Evolutionary conservation across 2,888 invertebrate species (phyloP).

Genomic region (Troides oblongomaculatus): DNA sequence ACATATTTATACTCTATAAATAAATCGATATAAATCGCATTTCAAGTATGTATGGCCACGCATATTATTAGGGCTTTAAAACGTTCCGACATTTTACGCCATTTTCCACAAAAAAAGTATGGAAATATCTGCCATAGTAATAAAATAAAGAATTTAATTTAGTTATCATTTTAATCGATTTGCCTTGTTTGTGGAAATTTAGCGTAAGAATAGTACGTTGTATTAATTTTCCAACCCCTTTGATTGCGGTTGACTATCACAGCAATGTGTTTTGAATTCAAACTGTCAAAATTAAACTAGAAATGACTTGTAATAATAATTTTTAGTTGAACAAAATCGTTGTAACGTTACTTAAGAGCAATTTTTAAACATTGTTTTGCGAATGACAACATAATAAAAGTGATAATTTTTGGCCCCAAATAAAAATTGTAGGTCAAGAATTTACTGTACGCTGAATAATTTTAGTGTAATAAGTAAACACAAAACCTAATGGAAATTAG

Average conservation of each 20-base stretch:
- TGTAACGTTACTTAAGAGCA: neutral
- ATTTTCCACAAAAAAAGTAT: slow-evolving; percentile 11
- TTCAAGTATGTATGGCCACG: slow-evolving; percentile 23
- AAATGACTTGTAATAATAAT: neutral
- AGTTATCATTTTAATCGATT: neutral
- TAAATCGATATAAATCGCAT: slow-evolving; percentile 24
- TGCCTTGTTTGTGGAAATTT: slow-evolving; percentile 6
- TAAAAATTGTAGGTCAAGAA: neutral
- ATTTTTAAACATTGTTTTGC: neutral
- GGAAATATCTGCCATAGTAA: neutral
- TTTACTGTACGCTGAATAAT: slow-evolving; percentile 12
- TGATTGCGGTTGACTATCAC: slow-evolving; percentile 18
- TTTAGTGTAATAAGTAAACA: neutral
- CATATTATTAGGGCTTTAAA: slow-evolving; percentile 5
- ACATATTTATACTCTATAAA: slow-evolving; percentile 27
- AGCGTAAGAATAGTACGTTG: slow-evolving; percentile 1
- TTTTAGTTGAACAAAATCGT: neutral
- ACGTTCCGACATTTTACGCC: neutral
- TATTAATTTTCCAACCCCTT: slow-evolving; percentile 2
- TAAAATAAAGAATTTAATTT: slow-evolving; percentile 13
- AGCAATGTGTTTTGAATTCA: slow-evolving; percentile 16
- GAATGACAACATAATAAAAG: neutral
- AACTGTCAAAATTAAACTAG: slow-evolving; percentile 9
- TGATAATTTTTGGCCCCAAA: neutral
- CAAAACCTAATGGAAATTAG: neutral